Base-by-base conservation (phyloP, 2,113 vertebrate genomes). In the Rhegmatorhina hoffmannsi region DNA sequence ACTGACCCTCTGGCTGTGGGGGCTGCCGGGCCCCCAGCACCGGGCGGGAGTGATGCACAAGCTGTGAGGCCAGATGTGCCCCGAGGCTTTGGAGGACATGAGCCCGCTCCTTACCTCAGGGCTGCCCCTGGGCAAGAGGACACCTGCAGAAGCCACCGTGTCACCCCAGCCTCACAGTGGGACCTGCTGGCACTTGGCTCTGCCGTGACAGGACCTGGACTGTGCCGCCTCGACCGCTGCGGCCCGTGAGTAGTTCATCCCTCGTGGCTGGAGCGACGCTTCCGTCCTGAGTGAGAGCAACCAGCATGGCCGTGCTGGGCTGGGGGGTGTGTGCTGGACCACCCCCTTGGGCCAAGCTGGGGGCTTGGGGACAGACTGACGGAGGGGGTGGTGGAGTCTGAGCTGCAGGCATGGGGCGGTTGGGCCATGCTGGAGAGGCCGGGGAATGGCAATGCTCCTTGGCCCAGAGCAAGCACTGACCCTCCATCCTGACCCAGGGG, bases 21-120 rank as follows among this genome's bases (percentile, higher is more conserved):
- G 43, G 43, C n/a, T 73, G 81, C 91, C 4, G 72, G 62, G 44
- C 16, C 62, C 53, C 23, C 46, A 38, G 76, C 84, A 63, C 33
- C 7, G 38, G 59, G 81, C 55, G 52, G 72, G 50, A 81, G 90
- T n/a, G 10, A 86, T 84, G 90, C 92, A 85, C 82, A 85, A 87
- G 95, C 95, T 67, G 94, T 40, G 95, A 78, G 82, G 89, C 87
- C 14, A 33, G 88, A 86, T 38, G 84, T 38, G 25, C 60, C 94
- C 83, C 43, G 92, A 89, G 95, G 94, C 81, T 74, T 77, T 46
- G 94, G 92, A 95, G 95, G 95, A 95, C 95, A 79, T 75, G 91
- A 95, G 95, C 95, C 95, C 38, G 91, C 94, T 94, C 94, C 91
- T 79, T 82, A 92, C 94, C 95, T 95, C 91, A 75, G 91, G 91